Evolutionary conservation across 2,888 invertebrate genomes (phyloP).

Genomic region (Erebia palarica): DNA sequence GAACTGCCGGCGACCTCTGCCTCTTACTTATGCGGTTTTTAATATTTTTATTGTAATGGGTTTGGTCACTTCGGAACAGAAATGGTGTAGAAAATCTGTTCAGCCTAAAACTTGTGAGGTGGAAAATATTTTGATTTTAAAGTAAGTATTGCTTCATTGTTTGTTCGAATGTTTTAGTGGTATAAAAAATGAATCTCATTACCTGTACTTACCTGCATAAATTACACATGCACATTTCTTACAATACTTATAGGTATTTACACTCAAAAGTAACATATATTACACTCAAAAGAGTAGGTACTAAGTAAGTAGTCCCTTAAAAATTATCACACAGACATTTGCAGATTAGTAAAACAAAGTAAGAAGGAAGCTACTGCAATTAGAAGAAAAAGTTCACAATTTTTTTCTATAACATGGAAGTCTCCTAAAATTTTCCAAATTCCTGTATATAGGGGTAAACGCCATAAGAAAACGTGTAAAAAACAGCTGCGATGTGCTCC

Average conservation of each 20-base stretch:
- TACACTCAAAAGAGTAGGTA: too few species aligned
- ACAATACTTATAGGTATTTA: too few species aligned
- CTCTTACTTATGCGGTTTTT: constrained; percentile 83
- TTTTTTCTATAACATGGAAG: neutral
- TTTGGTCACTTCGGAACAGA: constrained; percentile 53
- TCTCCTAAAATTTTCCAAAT: constrained; percentile 46
- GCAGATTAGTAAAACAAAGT: too few species aligned
- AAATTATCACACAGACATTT: too few species aligned
- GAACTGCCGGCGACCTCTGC: constrained; percentile 80
- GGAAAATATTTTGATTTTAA: too few species aligned
- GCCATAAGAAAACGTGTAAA: constrained; percentile 79
- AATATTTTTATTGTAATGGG: constrained; percentile 86
- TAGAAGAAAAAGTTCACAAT: neutral
- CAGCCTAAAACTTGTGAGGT: neutral
- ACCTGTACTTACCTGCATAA: too few species aligned
- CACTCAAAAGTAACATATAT: too few species aligned
- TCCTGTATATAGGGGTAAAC: constrained; percentile 60
- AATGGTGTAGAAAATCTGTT: constrained; percentile 32
- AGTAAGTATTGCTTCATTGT: too few species aligned
- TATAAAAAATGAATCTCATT: too few species aligned
- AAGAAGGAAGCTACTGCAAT: neutral
- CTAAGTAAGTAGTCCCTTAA: too few species aligned
- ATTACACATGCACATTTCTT: too few species aligned
- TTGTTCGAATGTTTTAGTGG: too few species aligned
- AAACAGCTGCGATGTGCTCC: constrained; percentile 82